Percentiles rank a stretch among this genome's conserved stretches.
phyloP scores from a whole-genome alignment of 2,797 vertebrate genomes.

The Crocodylus rhombifer region DNA sequence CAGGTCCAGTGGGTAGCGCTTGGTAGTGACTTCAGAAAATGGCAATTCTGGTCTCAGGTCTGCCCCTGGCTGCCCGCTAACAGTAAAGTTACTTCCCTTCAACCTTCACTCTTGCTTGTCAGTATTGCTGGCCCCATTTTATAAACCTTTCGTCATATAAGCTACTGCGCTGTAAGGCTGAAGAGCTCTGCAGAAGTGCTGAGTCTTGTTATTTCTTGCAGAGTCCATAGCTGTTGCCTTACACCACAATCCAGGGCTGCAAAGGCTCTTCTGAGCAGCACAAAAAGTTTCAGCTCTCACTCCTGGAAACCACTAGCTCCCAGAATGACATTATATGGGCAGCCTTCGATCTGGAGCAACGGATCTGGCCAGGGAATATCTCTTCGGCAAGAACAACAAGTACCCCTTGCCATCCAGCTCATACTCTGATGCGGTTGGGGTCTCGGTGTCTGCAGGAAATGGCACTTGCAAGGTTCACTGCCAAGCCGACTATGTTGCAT shows the following conservation, averaged over 20 bases:
- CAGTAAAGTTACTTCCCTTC: background rate
- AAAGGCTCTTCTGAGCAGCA: background rate
- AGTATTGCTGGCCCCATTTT: background rate
- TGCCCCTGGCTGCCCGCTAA: background rate
- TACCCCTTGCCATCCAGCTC: background rate
- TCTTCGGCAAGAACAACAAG: background rate
- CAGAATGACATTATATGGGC: background rate
- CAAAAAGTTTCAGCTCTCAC: background rate
- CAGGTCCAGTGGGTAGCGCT: too few species aligned
- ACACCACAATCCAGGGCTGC: background rate
- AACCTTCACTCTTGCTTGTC: background rate
- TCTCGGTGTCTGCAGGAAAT: background rate
- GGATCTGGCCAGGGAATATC: background rate
- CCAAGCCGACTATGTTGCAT: background rate
- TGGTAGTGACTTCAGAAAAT: too few species aligned
- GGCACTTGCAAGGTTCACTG: background rate
- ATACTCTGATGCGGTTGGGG: background rate
- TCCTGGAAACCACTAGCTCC: background rate
- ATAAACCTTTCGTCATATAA: background rate
- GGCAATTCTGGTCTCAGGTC: background rate
- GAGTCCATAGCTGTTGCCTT: background rate
- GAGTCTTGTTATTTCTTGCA: background rate
- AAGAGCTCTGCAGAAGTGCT: background rate
- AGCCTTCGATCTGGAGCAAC: background rate
- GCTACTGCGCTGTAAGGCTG: background rate